Evolutionary conservation across 2,113 vertebrate species (phyloP).

Genomic region (Indri indri): DNA sequence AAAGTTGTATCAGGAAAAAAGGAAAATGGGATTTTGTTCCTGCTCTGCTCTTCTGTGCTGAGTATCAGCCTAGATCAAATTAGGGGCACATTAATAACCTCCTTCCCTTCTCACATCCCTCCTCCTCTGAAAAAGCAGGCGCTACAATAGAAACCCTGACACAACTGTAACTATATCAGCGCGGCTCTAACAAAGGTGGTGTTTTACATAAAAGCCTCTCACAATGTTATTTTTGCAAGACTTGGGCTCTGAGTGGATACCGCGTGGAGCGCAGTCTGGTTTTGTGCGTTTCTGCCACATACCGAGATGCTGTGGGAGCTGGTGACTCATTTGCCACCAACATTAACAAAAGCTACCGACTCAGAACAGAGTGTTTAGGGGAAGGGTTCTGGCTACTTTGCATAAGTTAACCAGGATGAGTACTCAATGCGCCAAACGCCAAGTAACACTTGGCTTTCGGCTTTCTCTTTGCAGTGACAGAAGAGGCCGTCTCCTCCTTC

Average conservation of each 20-base stretch:
- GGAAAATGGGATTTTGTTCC: neutral
- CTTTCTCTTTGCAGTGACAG: neutral
- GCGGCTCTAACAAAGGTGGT: fast-evolving
- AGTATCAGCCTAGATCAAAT: neutral
- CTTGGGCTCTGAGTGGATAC: neutral
- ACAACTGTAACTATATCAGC: fast-evolving
- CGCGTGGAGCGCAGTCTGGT: neutral
- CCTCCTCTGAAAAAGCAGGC: neutral
- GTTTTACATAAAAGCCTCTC: neutral
- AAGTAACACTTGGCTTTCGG: neutral
- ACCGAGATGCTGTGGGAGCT: neutral
- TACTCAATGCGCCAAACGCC: neutral
- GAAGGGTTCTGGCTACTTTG: neutral
- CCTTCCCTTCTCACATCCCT: fast-evolving
- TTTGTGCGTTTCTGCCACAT: fast-evolving
- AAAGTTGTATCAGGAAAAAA: neutral
- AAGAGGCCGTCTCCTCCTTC: neutral
- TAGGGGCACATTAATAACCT: fast-evolving
- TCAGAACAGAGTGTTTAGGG: fast-evolving
- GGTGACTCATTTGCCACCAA: neutral
- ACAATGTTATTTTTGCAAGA: fast-evolving
- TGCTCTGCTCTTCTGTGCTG: neutral
- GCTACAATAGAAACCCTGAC: fast-evolving
- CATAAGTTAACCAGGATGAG: neutral
- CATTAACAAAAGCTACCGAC: neutral